A percentile compares a stretch with the other conserved stretches of the same genome.
These are phyloP conservation scores for Orthonychiurus folsomi DNA, from an alignment of 2,888 invertebrate species.

Conservation along the genomic window DNA sequence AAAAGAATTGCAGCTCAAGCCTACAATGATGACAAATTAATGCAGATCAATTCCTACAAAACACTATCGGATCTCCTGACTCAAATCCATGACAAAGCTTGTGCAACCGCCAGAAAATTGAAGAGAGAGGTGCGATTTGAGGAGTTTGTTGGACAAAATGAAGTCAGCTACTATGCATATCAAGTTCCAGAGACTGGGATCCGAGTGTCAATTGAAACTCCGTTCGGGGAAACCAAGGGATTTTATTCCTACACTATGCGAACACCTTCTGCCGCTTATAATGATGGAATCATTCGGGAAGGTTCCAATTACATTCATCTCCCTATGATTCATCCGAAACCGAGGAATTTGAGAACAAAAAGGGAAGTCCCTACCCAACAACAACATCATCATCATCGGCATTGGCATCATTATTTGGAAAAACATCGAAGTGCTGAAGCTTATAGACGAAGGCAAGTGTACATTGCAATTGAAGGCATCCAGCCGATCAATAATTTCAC, in stretches of 20 bases:
- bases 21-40: constrained; percentile 11
- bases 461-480: not conserved
- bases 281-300: constrained; percentile 23
- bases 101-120: constrained; percentile 24
- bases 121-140: constrained; percentile 12
- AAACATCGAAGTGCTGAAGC: not conserved
- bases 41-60: constrained; percentile 13
- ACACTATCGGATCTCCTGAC: constrained; percentile 22
- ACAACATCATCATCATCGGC: not conserved
- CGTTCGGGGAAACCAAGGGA: constrained; percentile 10
- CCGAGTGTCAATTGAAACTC: constrained; percentile 13
- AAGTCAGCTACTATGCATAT: constrained; percentile 20
- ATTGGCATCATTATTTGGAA: not conserved
- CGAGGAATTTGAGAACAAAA: not conserved
- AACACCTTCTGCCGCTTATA: constrained; percentile 20
- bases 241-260: constrained; percentile 21
- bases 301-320: not conserved
- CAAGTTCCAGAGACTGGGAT: constrained; percentile 19
- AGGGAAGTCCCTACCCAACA: not conserved
- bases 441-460: too few relatives aligned
- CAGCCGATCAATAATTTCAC: not conserved
- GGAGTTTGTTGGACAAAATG: constrained; percentile 17
- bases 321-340: not conserved
- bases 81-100: constrained; percentile 20
- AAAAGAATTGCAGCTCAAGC: constrained; percentile 13